Evolutionary conservation across 2,888 invertebrate genomes (phyloP), one percentile per base, ranked within the genome.

Genomic region (Masnerella sp.): DNA sequence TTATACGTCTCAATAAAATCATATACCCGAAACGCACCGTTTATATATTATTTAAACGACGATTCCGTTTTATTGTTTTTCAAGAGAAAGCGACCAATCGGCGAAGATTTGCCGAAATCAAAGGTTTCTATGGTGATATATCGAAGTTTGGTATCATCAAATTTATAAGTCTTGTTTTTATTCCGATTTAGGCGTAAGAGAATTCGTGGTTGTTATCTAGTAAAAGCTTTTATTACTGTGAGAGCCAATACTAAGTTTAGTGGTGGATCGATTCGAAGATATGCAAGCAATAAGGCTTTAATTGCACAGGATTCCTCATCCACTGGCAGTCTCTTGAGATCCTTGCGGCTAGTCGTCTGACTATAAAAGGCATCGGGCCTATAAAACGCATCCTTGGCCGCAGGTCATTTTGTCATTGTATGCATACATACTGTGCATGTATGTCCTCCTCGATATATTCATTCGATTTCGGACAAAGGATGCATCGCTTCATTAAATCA

Each of bases 231-330:
- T 86, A 87, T 83, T 82, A 79, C 86, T 83, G 43, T 9, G 59
- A 78, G 79, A 78, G 83, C 85, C 85, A 81, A 86, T 87, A 86
- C 84, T 82, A 80, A 82, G 81, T 84, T 87, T 87, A 85, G 83
- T 83, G 84, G 84, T 74, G 85, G 84, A 86, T 87, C 87, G 87
- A 87, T 87, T 86, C 82, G 83, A 78, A 85, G 87, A 87, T 87
- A 86, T 84, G 85, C 85, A 83, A 83, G 87, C 86, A 87, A 86
- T 87, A 87, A 87, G 84, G 84, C 82, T 87, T 87, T 87, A 87
- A 87, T 87, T 87, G 87, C 83, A 85, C 87, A 68, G 87, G 87
- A 87, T 87, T 87, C 87, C 85, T 86, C 86, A 84, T 86, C 83
- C 70, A 42, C 74, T 76, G 71, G 78, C 77, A 80, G 80, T 80